phyloP scores from a whole-genome alignment of 2,888 invertebrate genomes.

The Thumatha senex region DNA sequence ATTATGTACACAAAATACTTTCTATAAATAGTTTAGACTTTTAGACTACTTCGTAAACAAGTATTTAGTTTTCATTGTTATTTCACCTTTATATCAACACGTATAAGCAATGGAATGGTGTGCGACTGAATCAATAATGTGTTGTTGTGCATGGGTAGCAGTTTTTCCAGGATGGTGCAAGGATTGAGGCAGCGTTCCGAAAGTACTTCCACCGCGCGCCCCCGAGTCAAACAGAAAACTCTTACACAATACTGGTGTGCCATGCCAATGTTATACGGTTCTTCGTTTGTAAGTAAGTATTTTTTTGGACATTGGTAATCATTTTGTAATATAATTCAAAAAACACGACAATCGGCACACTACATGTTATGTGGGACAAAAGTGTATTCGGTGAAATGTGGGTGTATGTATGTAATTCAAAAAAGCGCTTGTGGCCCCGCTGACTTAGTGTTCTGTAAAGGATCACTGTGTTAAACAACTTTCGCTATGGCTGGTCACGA shows the following conservation, averaged over 20 bases:
- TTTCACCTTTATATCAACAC: background rate
- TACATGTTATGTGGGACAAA: too few species aligned
- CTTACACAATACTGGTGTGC: conserved; percentile 96
- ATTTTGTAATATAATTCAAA: background rate
- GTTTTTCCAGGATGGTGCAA: conserved; percentile 95
- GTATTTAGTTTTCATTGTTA: background rate
- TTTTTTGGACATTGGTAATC: too few species aligned
- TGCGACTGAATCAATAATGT: conserved; percentile 1
- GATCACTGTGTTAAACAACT: too few species aligned
- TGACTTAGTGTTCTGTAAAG: too few species aligned
- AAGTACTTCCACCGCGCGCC: conserved; percentile 96
- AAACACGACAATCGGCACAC: too few species aligned
- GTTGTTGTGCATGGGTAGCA: conserved; percentile 84
- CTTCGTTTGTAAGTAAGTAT: conserved; percentile 92
- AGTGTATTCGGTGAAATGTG: too few species aligned
- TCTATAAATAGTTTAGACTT: too few species aligned
- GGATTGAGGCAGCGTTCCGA: conserved; percentile 98
- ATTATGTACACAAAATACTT: background rate
- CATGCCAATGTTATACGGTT: conserved; percentile 99
- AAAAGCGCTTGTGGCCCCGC: too few species aligned
- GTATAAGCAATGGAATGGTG: background rate
- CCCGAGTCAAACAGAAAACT: conserved; percentile 90
- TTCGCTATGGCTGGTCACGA: too few species aligned
- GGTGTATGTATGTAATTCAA: background rate
- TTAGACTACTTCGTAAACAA: too few species aligned